Base-by-base conservation (phyloP, 2,797 vertebrate species). In the Taenioides sp. region DNA sequence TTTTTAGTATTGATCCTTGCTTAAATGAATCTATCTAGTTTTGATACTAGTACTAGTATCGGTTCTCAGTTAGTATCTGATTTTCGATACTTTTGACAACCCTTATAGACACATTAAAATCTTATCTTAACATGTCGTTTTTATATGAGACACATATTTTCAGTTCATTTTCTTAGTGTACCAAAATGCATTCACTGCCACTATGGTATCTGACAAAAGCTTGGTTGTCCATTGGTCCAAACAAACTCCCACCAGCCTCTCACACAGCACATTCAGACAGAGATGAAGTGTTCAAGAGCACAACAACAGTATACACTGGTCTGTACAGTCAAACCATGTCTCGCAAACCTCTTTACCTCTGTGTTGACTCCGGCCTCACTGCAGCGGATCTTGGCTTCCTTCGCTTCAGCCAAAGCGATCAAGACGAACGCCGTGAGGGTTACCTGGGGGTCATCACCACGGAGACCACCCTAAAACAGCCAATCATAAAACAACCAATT, bases 381-480 rank as follows among this genome's bases (percentile, higher is more conserved):
- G 61, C 91, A 92, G 12, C 0, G 2, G 75, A 91, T 78, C n/a
- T 77, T 71, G 0, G 87, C 77, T 80, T 85, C 68, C 37, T 75
- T 62, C 9, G 90, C 86, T 70, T 91, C 88, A 0, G 82, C 80
- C 0, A 91, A 50, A 0, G 91, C 89, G 0, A 92, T 87, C 65
- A 87, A 54, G 66, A 91, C 89, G 0, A 92, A 91, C 20, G 91
- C 89, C 0, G 90, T 88, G 66, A 92, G 80, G 6, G 90, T 89
- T 7, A 14, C 70, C 22, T 78, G 60, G 2, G 84, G 78, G 67
- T 92, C 91, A 0, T 84, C 78, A 0, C 91, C 89, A 22, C 50
- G 83, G 14, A 86, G 54, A 75, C 89, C 91, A 0, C 91, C 91
- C 91, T 91, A 28, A 59, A 59, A 17, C 10, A 58, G 14, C 23